Base-by-base conservation (phyloP, 2,888 invertebrate genomes). In the Ormyrus nitidulus region DNA sequence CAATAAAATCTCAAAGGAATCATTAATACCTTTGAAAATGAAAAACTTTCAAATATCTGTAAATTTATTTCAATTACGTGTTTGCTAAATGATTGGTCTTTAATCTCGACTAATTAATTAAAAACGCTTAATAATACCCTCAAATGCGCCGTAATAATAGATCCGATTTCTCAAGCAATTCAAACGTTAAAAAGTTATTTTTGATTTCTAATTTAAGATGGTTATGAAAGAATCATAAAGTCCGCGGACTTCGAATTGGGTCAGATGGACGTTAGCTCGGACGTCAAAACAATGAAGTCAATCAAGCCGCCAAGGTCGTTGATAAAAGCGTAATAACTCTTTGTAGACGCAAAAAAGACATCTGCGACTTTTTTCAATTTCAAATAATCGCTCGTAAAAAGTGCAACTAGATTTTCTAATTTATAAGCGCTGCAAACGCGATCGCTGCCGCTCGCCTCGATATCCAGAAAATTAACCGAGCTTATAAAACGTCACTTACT, bases 241-340 rank as follows among this genome's bases (percentile, higher is more conserved):
- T 65, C 62, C 44, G 62, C 44, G 34, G 34, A 11, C 11, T 48
- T 58, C n/a, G 68, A 78, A 81, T 78, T 74, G 77, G 77, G 81
- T 81, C 78, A 78, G 74, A 78, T 81, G 73, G 70, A 78, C 69
- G 70, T 76, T 64, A 68, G 59, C 73, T 49, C 58, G 62, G 64
- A 81, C 79, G 81, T 73, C 79, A 81, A 79, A 81, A 79, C 79
- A 81, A 81, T 79, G 77, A 79, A 81, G 79, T 81, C 81, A 79
- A 79, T 81, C 81, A 77, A 81, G 79, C 62, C 72, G 70, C 51
- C 79, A 81, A 81, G 81, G 81, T 81, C 77, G 66, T 58, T 73
- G 81, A 81, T 81, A 81, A 81, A 81, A 77, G 71, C 73, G 73
- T 66, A 68, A 77, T 81, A 81, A 74, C 68, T 81, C 79, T 68